Evolutionary conservation across 2,113 vertebrate species (phyloP).

Genomic region (Anhinga anhinga): DNA sequence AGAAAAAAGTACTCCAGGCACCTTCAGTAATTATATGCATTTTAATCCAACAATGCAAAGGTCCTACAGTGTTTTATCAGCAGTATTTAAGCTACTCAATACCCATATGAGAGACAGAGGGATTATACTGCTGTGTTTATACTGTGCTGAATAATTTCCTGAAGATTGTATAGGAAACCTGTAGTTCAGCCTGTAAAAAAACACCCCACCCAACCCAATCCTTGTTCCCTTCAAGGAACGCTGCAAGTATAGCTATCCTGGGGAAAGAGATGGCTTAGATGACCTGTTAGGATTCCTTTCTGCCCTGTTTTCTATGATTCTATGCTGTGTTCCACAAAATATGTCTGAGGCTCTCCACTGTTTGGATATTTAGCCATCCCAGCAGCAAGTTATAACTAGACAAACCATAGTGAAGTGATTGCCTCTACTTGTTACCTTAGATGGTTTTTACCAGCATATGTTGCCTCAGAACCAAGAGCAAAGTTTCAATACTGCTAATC

Average conservation of each 20-base stretch:
- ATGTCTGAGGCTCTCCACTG: not conserved
- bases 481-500: not conserved
- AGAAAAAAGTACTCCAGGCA: not conserved
- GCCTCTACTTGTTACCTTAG: not conserved
- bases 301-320: not conserved
- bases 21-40: not conserved
- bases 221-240: not conserved
- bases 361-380: not conserved
- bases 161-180: not conserved
- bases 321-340: not conserved
- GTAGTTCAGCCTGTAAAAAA: not conserved
- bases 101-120: not conserved
- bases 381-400: not conserved
- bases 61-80: not conserved
- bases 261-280: not conserved
- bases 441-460: not conserved
- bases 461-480: not conserved
- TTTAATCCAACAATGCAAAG: not conserved
- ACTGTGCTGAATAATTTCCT: not conserved
- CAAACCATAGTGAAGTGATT: not conserved
- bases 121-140: not conserved
- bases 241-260: not conserved
- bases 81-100: not conserved
- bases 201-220: not conserved
- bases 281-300: not conserved